These are phyloP conservation scores for Tursiops truncatus DNA, from an alignment of 2,113 vertebrate genomes.

Conservation along the genomic window DNA sequence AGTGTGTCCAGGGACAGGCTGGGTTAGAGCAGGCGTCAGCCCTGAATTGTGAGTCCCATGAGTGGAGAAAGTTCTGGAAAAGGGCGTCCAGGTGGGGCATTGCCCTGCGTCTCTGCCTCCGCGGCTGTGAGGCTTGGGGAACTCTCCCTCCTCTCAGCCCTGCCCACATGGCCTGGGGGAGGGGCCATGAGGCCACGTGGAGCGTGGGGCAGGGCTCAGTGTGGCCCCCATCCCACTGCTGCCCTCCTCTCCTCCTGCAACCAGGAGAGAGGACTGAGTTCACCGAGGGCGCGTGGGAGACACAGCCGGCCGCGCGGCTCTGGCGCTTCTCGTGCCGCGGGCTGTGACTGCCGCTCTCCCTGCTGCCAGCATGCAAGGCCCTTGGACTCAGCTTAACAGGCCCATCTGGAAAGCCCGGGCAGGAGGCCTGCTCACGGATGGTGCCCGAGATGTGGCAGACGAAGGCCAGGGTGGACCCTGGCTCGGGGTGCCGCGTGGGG, in stretches of 20 bases:
- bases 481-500: fast-evolving
- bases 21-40: neutral
- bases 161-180: neutral
- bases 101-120: neutral
- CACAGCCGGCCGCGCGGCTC: neutral
- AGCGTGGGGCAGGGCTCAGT: fast-evolving
- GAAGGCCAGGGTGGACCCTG: neutral
- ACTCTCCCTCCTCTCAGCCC: neutral
- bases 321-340: fast-evolving
- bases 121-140: too few species aligned
- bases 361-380: neutral
- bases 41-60: neutral
- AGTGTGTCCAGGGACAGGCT: neutral
- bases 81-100: fast-evolving
- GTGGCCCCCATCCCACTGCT: neutral
- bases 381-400: neutral
- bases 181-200: neutral
- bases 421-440: neutral
- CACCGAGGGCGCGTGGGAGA: neutral
- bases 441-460: neutral
- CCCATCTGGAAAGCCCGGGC: neutral
- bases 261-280: neutral
- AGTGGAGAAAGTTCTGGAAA: neutral
- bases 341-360: neutral
- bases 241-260: too few species aligned